Evolutionary conservation across 2,113 vertebrate genomes (phyloP).

Genomic region (Pyxicephalus adspersus): DNA sequence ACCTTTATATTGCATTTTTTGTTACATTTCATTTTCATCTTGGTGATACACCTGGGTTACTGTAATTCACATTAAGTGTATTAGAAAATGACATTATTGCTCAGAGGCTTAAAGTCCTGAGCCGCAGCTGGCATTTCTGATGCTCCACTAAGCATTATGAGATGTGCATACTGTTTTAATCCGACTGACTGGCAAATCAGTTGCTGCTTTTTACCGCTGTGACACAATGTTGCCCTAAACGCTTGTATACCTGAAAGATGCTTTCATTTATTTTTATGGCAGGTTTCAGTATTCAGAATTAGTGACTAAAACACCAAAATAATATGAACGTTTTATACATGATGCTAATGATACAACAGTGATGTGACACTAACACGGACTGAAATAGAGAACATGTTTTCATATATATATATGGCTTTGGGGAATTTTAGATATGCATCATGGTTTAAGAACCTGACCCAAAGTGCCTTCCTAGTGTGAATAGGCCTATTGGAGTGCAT

Average conservation of each 20-base stretch:
- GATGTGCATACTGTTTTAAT: not conserved
- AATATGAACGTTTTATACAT: not conserved
- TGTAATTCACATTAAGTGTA: not conserved
- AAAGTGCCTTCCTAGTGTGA: too few relatives aligned
- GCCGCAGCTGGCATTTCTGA: constrained; percentile 45
- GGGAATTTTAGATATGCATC: too few relatives aligned
- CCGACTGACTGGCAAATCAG: constrained; percentile 1
- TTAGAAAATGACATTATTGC: constrained; percentile 19
- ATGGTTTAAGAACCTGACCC: too few relatives aligned
- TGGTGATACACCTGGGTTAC: constrained; percentile 11
- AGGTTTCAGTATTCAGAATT: too few relatives aligned
- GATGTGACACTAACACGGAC: too few relatives aligned
- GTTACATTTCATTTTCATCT: not conserved
- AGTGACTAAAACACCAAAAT: too few relatives aligned
- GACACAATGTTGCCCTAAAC: not conserved
- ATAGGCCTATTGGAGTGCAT: too few relatives aligned
- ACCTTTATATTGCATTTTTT: not conserved
- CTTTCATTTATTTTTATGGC: not conserved
- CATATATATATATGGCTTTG: too few relatives aligned
- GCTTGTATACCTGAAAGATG: not conserved
- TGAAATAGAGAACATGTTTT: too few relatives aligned
- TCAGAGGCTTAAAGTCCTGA: constrained; percentile 13
- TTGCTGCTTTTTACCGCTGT: not conserved
- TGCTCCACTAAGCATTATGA: constrained; percentile 43
- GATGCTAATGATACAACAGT: not conserved